Conservation (phyloP, 2,888 invertebrate species). For the Cordilura impudica region DNA sequence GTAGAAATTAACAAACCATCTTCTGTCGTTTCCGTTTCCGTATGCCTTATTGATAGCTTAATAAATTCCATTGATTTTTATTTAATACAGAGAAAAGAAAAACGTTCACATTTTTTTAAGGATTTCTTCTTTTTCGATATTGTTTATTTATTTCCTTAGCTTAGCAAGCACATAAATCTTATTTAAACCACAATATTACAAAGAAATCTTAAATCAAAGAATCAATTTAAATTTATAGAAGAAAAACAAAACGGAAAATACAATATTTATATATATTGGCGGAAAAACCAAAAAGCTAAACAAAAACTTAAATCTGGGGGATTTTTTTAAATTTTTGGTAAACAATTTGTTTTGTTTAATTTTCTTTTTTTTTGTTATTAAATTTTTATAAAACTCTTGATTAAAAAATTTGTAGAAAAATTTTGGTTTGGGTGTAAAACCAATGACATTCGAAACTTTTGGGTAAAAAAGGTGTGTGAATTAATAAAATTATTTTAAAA, state of each 20-base stretch:
- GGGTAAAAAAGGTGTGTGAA: no score
- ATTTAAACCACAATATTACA: constrained; percentile 55
- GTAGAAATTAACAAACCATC: constrained; percentile 28
- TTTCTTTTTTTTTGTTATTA: no score
- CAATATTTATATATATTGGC: not conserved
- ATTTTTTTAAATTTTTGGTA: no score
- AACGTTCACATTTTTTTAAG: not conserved
- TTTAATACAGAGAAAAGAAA: constrained; percentile 6
- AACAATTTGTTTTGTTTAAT: no score
- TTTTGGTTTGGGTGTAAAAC: no score
- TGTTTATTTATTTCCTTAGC: not conserved
- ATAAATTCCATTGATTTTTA: constrained; percentile 21
- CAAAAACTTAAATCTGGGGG: no score
- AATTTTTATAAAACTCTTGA: no score
- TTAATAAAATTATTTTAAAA: no score
- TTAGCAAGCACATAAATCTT: constrained; percentile 52
- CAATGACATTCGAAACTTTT: no score
- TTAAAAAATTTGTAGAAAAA: no score
- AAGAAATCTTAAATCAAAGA: constrained; percentile 49
- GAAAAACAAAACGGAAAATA: constrained; percentile 8
- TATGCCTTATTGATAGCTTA: not conserved
- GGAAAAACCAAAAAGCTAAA: not conserved
- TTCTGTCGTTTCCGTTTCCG: constrained; percentile 32
- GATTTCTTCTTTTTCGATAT: not conserved
- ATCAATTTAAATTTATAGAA: constrained; percentile 27